Base-by-base conservation (phyloP, 2,113 vertebrate genomes). In the Furnarius figulus region DNA sequence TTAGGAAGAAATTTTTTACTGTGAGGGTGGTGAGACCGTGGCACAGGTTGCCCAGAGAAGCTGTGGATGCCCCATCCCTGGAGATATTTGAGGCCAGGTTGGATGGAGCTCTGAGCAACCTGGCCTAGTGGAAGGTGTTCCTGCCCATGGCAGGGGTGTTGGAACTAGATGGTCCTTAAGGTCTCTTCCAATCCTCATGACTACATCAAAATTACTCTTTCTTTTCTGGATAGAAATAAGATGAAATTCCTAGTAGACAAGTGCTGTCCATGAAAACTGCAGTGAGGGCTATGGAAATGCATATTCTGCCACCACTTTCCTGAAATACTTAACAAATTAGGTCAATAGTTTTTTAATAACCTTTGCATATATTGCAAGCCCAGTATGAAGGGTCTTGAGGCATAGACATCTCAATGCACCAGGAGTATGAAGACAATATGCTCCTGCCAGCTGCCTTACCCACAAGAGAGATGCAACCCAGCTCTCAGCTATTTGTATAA, bases 91-190 rank as follows among this genome's bases (percentile, higher is more conserved):
- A 53, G 16, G 11, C 12, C 15, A 12, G 28, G 7, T 24, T 53
- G 62, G 46, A 53, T 15, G 16, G 30, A 7, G 3, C 30, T 55
- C 0, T 46, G 30, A 75, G 13, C 7, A 65, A 2, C 10, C 28
- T 61, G 46, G 7, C 6, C 3, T 82, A 8, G 11, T 75, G 39
- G 46, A 75, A 75, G 21, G 2, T 47, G 10, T 75, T 12, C 15
- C 10, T 47, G 13, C 2, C 46, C 14, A 8, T 25, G n/a, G 46
- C 10, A 59, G 4, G 3, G 3, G 1, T 1, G 1, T 25, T 53
- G 62, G 10, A 46, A 22, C 7, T 21, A 68, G 3, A 5, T 47
- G 39, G 7, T 40, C 30, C 61, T 61, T 39, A 40, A 53, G 23
- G 19, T 39, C 27, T 39, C 19, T 82, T 75, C 20, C 21, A n/a